Base-by-base conservation (phyloP, 2,113 vertebrate genomes). In the Xiphias gladius region DNA sequence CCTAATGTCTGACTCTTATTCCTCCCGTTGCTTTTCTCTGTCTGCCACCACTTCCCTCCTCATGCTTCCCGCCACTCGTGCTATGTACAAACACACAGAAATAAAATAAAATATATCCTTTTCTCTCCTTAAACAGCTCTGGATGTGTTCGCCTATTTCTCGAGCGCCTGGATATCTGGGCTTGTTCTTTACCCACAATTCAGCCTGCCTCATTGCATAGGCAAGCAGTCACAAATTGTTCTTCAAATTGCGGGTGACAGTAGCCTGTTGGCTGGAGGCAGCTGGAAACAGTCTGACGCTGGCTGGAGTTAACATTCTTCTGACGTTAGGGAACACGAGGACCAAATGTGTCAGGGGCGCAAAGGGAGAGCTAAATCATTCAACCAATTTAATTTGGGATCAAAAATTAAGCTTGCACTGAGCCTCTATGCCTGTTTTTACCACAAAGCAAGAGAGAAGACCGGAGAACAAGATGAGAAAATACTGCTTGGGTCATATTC, bases 41-140 rank as follows among this genome's bases (percentile, higher is more conserved):
- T 75, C 58, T 82, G 4, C 62, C 63, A 7, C 20, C 28, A 1
- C 48, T 22, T 43, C 35, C 74, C 35, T 58, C 74, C 52, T 69
- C 22, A 30, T 37, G 37, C 16, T 79, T 55, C 28, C 76, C 70
- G 41, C 80, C 68, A 24, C 26, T 35, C 1, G 9, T 1, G 14
- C 66, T n/a, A 30, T 54, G 67, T 46, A 61, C 43, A 63, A 43
- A 24, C 52, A 62, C 73, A 28, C 22, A 62, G 22, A 77, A 73
- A 76, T 68, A 22, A 80, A 85, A 89, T 86, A 82, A 88, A 81
- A 85, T 24, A 83, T 59, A 63, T 12, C 8, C 26, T 30, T n/a
- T 10, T 71, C 46, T 52, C 30, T 84, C 57, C 58, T 68, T 32
- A 50, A 32, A 85, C 1, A 2, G 64, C 46, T 75, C 43, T 12